Percentiles rank a stretch among this genome's conserved stretches.
phyloP scores from a whole-genome alignment of 2,797 vertebrate genomes.

The Menidia menidia region DNA sequence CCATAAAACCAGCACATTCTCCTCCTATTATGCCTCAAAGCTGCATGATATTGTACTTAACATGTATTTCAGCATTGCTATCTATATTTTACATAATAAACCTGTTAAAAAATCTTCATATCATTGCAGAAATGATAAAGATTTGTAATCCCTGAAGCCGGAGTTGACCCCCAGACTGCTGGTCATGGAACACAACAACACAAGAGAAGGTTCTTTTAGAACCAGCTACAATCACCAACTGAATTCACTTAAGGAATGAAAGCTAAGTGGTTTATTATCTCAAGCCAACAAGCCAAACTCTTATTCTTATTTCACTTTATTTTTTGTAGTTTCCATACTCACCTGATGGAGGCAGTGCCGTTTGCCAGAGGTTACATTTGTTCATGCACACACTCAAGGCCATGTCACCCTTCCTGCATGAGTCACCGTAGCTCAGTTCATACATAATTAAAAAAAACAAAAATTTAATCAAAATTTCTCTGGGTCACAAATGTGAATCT shows the following conservation, averaged over 20 bases:
- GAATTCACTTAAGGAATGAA: not conserved
- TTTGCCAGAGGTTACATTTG: not conserved
- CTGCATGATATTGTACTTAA: no score
- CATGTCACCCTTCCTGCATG: not conserved
- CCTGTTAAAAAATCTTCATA: no score
- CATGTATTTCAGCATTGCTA: no score
- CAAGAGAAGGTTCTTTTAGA: no score
- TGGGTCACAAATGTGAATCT: not conserved
- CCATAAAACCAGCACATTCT: no score
- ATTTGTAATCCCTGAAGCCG: no score
- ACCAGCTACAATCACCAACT: not conserved
- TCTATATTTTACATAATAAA: no score
- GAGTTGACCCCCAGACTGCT: no score
- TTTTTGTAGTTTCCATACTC: slow-evolving; percentile 17
- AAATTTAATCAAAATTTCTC: not conserved
- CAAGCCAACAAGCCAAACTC: not conserved
- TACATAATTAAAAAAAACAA: not conserved
- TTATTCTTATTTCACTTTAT: no score
- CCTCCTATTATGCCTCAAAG: no score
- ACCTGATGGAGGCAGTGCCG: slow-evolving; percentile 42
- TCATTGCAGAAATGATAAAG: no score
- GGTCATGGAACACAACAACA: no score
- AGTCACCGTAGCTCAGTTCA: not conserved
- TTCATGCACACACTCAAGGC: not conserved
- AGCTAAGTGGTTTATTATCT: not conserved